Conservation (phyloP, 2,797 vertebrate genomes). For the Danio tinwini region DNA sequence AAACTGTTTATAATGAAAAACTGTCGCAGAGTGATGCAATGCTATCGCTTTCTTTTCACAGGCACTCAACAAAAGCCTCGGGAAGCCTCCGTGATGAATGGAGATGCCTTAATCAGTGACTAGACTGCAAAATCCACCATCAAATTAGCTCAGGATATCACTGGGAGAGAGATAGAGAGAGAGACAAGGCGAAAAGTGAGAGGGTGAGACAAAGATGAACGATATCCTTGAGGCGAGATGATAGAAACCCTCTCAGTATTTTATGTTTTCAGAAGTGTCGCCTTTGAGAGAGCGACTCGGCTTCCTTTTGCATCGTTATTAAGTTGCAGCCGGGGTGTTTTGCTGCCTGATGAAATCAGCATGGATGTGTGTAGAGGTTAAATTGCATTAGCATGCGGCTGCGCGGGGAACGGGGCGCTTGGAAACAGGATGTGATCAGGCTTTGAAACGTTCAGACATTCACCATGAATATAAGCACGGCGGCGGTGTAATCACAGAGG, state of each 20-base stretch:
- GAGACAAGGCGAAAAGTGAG: constrained; percentile 21
- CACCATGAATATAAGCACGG: constrained; percentile 19
- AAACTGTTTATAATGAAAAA: constrained; percentile 69
- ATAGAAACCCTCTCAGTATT: constrained; percentile 35
- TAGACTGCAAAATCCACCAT: constrained; percentile 66
- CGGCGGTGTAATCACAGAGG: constrained; percentile 48
- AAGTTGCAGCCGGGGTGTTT: constrained; percentile 48
- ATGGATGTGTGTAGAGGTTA: constrained; percentile 43
- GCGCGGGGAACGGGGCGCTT: constrained; percentile 8
- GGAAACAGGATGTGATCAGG: constrained; percentile 37
- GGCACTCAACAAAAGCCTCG: constrained; percentile 62
- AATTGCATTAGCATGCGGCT: constrained; percentile 54
- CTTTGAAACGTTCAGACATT: constrained; percentile 54
- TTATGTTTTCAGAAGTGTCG: constrained; percentile 8
- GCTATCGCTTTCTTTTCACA: constrained; percentile 27
- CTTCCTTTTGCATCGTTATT: constrained; percentile 51
- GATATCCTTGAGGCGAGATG: constrained; percentile 41
- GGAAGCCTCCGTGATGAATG: constrained; percentile 68
- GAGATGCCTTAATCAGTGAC: constrained; percentile 67
- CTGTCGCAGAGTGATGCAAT: constrained; percentile 14
- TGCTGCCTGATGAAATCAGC: constrained; percentile 54
- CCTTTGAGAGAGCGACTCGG: constrained; percentile 47
- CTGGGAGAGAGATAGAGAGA: constrained; percentile 24
- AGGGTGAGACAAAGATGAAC: constrained; percentile 37
- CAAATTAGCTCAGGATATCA: constrained; percentile 55